These are phyloP conservation scores for Iguana delicatissima DNA, from an alignment of 2,797 vertebrate species.

Conservation along the genomic window DNA sequence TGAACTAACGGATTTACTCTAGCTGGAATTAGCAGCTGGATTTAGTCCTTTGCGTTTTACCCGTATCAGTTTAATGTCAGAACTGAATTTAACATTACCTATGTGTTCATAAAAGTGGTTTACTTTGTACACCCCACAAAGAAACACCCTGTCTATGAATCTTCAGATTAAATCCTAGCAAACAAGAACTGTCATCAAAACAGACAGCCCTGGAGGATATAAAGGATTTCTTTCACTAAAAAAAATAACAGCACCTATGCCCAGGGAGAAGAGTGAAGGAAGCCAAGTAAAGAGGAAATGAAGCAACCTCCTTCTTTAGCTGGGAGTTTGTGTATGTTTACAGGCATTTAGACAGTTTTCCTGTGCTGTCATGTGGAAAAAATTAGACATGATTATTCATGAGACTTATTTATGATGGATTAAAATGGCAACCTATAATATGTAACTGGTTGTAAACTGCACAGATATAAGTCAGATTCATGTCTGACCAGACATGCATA, in stretches of 20 bases:
- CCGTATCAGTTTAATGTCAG: neutral
- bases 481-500: neutral
- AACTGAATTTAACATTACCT: constrained; percentile 1
- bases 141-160: neutral
- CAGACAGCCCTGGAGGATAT: constrained; percentile 7
- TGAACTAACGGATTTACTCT: too few species aligned
- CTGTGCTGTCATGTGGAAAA: constrained; percentile 40
- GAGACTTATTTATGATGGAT: neutral
- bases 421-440: neutral
- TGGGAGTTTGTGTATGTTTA: constrained; percentile 64
- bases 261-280: neutral
- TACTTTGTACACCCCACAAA: constrained; percentile 34
- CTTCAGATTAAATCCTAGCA: neutral
- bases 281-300: constrained; percentile 7
- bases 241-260: neutral
- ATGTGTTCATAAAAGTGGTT: constrained; percentile 47
- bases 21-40: too few species aligned
- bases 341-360: constrained; percentile 40
- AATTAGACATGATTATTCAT: neutral
- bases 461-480: too few species aligned
- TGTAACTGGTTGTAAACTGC: neutral
- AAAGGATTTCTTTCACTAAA: constrained; percentile 34
- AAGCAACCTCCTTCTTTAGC: constrained; percentile 34
- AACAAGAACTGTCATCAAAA: constrained; percentile 20
- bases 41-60: neutral